Conservation (phyloP, 2,113 vertebrate species). For the Papio anubis region DNA sequence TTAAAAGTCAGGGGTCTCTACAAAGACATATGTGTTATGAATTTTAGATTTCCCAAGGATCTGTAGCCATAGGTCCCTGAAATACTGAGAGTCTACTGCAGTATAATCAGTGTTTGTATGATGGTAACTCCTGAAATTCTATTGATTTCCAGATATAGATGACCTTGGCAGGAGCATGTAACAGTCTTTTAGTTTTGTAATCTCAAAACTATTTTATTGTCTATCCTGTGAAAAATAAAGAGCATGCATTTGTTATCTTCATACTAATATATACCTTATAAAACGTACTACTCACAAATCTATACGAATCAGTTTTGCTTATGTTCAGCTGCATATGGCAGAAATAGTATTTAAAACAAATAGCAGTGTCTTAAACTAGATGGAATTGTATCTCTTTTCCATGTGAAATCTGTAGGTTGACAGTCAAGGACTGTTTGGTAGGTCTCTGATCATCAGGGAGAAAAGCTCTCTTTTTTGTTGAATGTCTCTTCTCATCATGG, state of each 20-base stretch:
- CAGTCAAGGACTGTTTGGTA: not conserved
- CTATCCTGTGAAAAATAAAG: not conserved
- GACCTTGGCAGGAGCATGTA: not conserved
- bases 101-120: not conserved
- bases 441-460: not conserved
- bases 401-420: not conserved
- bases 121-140: not conserved
- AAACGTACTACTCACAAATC: not conserved
- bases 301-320: not conserved
- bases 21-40: not conserved
- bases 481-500: not conserved
- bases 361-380: not conserved
- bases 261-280: not conserved
- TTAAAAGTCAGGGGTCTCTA: not conserved
- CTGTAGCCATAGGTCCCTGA: fast-evolving
- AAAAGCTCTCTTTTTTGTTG: not conserved
- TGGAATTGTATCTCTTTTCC: not conserved
- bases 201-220: not conserved
- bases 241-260: not conserved
- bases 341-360: constrained; percentile 7
- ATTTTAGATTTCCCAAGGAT: constrained; percentile 7
- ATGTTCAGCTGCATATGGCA: not conserved
- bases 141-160: not conserved
- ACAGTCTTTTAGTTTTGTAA: not conserved
- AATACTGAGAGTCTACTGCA: not conserved